phyloP scores from a whole-genome alignment of 1,140 invertebrate genomes.

The Theocolax elegans region DNA sequence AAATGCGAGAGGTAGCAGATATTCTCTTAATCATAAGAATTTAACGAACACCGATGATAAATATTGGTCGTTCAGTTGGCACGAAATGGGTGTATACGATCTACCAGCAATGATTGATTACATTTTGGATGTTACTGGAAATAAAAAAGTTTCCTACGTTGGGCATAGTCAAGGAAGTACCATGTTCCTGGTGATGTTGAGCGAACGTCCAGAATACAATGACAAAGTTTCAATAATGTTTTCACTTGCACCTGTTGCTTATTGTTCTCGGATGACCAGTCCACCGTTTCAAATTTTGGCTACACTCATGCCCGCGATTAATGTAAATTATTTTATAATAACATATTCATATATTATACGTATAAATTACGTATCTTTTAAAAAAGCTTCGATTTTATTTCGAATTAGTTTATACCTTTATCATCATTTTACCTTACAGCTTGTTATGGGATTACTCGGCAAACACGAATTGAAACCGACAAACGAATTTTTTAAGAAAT shows the following conservation, averaged over 20 bases:
- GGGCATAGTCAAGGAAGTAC: constrained; percentile 76
- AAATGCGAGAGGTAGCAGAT: constrained; percentile 76
- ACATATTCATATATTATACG: constrained; percentile 8
- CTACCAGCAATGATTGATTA: constrained; percentile 80
- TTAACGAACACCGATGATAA: not conserved
- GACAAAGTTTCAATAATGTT: constrained; percentile 68
- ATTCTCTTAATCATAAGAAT: constrained; percentile 60
- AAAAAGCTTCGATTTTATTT: constrained; percentile 1
- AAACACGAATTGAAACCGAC: constrained; percentile 70
- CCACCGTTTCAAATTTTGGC: constrained; percentile 56
- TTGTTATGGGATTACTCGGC: constrained; percentile 61
- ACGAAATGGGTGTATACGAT: constrained; percentile 81
- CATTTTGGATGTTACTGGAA: constrained; percentile 68
- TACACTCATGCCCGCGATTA: constrained; percentile 43
- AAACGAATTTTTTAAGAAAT: constrained; percentile 58
- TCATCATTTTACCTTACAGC: too few relatives aligned
- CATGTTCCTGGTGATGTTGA: constrained; percentile 72
- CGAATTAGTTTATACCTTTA: too few relatives aligned
- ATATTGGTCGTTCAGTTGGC: constrained; percentile 66
- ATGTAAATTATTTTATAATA: constrained; percentile 45
- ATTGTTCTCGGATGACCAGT: constrained; percentile 57
- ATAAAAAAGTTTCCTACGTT: constrained; percentile 72
- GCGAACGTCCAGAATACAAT: constrained; percentile 71
- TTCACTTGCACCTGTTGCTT: constrained; percentile 72
- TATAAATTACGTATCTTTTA: too few relatives aligned